These are phyloP conservation scores for Fulmarus glacialis DNA, from an alignment of 2,113 vertebrate genomes.

Conservation along the genomic window DNA sequence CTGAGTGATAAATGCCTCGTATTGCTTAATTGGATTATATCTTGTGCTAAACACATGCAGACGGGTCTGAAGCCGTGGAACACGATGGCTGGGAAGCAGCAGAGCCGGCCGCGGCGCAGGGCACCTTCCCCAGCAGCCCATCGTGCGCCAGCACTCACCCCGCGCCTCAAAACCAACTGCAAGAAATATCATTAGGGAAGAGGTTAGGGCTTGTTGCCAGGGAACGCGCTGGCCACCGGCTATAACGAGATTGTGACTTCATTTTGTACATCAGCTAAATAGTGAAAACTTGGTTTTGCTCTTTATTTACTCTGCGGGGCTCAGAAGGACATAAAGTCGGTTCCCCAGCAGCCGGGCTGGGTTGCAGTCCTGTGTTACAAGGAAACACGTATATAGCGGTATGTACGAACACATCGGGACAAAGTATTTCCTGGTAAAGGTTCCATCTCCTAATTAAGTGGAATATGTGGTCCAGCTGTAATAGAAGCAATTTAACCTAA, in stretches of 20 bases:
- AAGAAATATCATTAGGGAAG: not conserved
- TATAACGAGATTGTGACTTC: not conserved
- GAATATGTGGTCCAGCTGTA: not conserved
- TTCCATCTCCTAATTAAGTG: no score
- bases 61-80: fast-evolving
- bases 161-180: not conserved
- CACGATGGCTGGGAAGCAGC: not conserved
- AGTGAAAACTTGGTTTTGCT: not conserved
- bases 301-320: not conserved
- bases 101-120: fast-evolving
- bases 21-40: not conserved
- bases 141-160: fast-evolving
- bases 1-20: not conserved
- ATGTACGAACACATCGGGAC: fast-evolving
- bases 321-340: not conserved
- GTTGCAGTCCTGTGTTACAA: not conserved
- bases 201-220: not conserved
- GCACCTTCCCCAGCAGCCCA: not conserved
- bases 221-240: not conserved
- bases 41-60: not conserved
- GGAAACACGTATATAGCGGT: fast-evolving
- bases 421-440: not conserved
- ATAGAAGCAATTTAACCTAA: not conserved
- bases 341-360: not conserved
- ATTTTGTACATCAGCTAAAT: not conserved